Conservation (phyloP, 1,140 invertebrate species). For the Stegodyphus mimosarum region DNA sequence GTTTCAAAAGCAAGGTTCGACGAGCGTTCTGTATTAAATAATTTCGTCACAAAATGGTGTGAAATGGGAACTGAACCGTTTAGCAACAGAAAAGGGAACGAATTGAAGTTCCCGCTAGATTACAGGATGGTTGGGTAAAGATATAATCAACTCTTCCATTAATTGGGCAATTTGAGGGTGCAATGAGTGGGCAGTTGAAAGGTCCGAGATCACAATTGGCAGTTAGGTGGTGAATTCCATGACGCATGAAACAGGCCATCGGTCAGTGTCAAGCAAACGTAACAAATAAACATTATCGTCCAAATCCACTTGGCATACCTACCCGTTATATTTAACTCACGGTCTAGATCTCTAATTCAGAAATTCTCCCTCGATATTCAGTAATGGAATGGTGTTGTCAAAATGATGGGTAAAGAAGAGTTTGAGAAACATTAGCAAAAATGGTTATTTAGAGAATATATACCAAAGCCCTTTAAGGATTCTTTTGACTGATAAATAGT, state of each 20-base stretch:
- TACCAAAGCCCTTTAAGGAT: no score
- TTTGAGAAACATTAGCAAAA: no score
- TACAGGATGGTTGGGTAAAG: conserved; percentile 45
- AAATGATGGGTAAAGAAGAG: no score
- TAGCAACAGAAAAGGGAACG: conserved; percentile 8
- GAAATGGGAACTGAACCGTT: conserved; percentile 28
- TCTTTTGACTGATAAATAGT: no score
- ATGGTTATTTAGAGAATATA: no score
- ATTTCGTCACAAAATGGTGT: no score
- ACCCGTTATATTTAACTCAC: no score
- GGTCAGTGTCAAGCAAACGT: conserved; percentile 35
- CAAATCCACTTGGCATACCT: not conserved
- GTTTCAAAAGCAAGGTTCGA: no score
- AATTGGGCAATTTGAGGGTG: conserved; percentile 45
- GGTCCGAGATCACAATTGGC: conserved; percentile 30
- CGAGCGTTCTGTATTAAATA: no score
- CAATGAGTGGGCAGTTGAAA: conserved; percentile 37
- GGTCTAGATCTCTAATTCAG: no score
- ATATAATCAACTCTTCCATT: conserved; percentile 51
- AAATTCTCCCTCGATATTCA: no score
- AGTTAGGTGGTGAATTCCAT: conserved; percentile 39
- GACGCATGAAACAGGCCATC: conserved; percentile 43
- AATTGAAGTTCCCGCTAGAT: conserved; percentile 36
- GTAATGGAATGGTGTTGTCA: no score
- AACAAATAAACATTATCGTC: not conserved